These are phyloP conservation scores for Thyatira batis DNA, from an alignment of 2,888 invertebrate species.

Conservation along the genomic window DNA sequence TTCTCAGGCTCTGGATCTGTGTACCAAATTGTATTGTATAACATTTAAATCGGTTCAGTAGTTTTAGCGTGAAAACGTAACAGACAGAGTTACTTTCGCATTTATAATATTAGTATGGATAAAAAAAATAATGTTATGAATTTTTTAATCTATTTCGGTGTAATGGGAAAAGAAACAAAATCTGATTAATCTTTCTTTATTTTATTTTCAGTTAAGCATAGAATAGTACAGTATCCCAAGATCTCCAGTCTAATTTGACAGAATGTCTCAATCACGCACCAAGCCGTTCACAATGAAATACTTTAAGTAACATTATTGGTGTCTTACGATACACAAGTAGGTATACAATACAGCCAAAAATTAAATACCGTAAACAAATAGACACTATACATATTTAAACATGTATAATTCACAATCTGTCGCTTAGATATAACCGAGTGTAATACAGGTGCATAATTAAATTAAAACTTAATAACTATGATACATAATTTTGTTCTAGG, in stretches of 20 bases:
- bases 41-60: no score
- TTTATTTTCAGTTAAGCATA: conserved; percentile 82
- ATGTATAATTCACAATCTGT: conserved; percentile 18
- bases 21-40: no score
- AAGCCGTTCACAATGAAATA: conserved; percentile 47
- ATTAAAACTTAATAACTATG: conserved; percentile 36
- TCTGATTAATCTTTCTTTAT: conserved; percentile 77
- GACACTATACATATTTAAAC: conserved; percentile 19
- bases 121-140: no score
- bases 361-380: conserved; percentile 33
- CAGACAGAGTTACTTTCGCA: no score
- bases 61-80: no score
- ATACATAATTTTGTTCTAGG: conserved; percentile 67
- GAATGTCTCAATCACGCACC: conserved; percentile 56
- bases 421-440: neutral
- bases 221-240: conserved; percentile 78
- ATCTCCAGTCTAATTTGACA: conserved; percentile 72
- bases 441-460: conserved; percentile 13
- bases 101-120: no score
- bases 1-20: no score
- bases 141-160: neutral
- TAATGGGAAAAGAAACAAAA: conserved; percentile 27
- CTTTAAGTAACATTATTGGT: conserved; percentile 47
- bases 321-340: conserved; percentile 40
- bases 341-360: conserved; percentile 40